Base-by-base conservation (phyloP, 2,888 invertebrate species). In the Allophyes oxyacanthae region DNA sequence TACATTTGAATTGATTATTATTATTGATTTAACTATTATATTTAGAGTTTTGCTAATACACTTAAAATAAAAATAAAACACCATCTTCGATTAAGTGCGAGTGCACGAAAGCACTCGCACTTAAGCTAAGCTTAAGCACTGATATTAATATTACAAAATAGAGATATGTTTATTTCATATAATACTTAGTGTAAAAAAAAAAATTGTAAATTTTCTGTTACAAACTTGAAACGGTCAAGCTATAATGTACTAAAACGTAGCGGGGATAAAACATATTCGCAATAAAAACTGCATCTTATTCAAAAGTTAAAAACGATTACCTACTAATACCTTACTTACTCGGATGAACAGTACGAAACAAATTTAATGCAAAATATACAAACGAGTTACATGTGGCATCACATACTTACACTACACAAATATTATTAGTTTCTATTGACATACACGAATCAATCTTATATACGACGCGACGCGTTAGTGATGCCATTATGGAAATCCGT, bases 1-100 rank as follows among this genome's bases (percentile, higher is more conserved):
- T 49, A 68, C 48, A 64, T 49, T 59, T 51, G 36, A 61, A 60
- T 57, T 68, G 45, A 60, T 58, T 60, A 48, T n/a, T n/a, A n/a
- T n/a, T n/a, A n/a, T n/a, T n/a, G n/a, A n/a, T n/a, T n/a, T n/a
- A 46, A 48, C 34, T 57, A 54, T 26, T 38, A 42, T 32, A 46
- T 33, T 52, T 51, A 33, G 41, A 53, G 43, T 42, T 42, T 61
- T 52, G 55, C 43, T 73, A 59, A 46, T 45, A 42, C 28, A 40
- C 49, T 56, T 74, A 58, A 52, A 69, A 57, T 67, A 64, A 61
- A 48, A 30, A 15, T n/a, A 20, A 3, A 3, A 3, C 20, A 20
- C 32, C 9, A 42, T 42, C 9, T 40, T 69, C 7, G 48, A 30
- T 48, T 44, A 38, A 38, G 37, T 37, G 38, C 1, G 32, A 25